phyloP scores from a whole-genome alignment of 2,113 vertebrate genomes.

The Lagopus muta region DNA sequence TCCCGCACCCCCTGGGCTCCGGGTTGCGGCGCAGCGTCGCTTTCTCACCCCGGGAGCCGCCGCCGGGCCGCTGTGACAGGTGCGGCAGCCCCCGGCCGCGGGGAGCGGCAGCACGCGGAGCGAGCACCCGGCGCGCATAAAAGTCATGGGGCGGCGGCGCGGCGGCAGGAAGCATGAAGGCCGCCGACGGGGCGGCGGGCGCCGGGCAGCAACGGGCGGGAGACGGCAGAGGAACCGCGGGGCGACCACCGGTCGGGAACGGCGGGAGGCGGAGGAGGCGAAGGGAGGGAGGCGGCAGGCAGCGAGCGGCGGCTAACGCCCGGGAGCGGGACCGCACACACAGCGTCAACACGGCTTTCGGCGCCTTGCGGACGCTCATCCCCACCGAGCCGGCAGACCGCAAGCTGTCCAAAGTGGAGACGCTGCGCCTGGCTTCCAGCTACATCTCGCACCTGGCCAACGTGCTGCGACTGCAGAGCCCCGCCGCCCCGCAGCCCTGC shows the following conservation, averaged over 20 bases:
- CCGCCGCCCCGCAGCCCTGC: slow-evolving; percentile 78
- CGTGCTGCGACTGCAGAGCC: slow-evolving; percentile 60
- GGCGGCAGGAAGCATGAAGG: slow-evolving; percentile 61
- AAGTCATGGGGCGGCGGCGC: slow-evolving; percentile 61
- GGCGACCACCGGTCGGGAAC: slow-evolving; percentile 54
- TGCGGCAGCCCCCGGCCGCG: slow-evolving; percentile 63
- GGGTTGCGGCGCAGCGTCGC: background rate
- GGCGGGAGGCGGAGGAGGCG: slow-evolving; percentile 49
- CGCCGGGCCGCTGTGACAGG: slow-evolving; percentile 22
- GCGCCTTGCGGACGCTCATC: slow-evolving; percentile 87
- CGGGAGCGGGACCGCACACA: slow-evolving; percentile 89
- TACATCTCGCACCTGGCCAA: slow-evolving; percentile 92
- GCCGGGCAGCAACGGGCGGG: slow-evolving; percentile 76
- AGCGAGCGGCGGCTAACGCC: slow-evolving; percentile 89
- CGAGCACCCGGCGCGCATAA: slow-evolving; percentile 66
- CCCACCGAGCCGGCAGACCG: slow-evolving; percentile 83
- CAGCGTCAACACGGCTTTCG: slow-evolving; percentile 90
- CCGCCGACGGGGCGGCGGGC: slow-evolving; percentile 67
- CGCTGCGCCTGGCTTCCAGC: slow-evolving; percentile 88
- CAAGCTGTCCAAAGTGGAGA: slow-evolving; percentile 92
- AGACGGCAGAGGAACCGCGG: no score
- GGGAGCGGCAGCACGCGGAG: background rate
- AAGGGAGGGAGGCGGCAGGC: slow-evolving; percentile 69
- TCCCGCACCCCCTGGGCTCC: background rate
- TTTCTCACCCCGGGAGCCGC: background rate